Evolutionary conservation across 2,113 vertebrate genomes (phyloP), one percentile per base, ranked within the genome.

Genomic region (Lethenteron reissneri): DNA sequence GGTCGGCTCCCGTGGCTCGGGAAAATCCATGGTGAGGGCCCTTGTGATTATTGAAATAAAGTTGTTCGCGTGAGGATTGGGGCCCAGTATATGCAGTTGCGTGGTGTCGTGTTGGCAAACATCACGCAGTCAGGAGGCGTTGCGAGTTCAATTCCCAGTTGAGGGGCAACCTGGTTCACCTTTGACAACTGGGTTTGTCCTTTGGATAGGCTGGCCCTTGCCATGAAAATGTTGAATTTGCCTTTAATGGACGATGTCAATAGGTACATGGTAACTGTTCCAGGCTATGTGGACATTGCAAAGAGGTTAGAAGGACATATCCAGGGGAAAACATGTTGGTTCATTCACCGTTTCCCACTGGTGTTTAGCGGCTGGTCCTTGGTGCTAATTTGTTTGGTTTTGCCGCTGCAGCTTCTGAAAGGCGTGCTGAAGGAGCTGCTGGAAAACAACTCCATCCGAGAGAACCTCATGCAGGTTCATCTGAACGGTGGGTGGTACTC

Each of bases 1-100:
- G 56, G 82, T 99, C 13, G 91, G 92, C 3, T 88, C 92, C 57
- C 81, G 91, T 74, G 92, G 91, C 76, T 80, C 85, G 0, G 94
- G 94, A 59, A 99, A 99, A 77, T 88, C 82, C 1, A 80, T 74
- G 90, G 94, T 97, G 83, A 64, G 76, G 78, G 1, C 12, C 15
- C 56, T 58, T 56, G n/a, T 1, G 15, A 17, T 25, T 69, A 58
- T 59, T 72, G 15, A 19, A 15, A 69, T 58, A 58, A 14, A 60
- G 4, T 58, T 72, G 4, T 19, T 58, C 58, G 12, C 57, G n/a
- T 60, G 58, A 21, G 25, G 57, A 15, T 17, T 58, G 14, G n/a
- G 58, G 56, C 13, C 14, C 70, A 57, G 41, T 57, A 57, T 7
- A 13, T 15, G 15, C 71, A 72, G 10, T 9, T 71, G 19, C 21